Conservation (phyloP, 2,888 invertebrate genomes). For the Rotaria socialis region DNA sequence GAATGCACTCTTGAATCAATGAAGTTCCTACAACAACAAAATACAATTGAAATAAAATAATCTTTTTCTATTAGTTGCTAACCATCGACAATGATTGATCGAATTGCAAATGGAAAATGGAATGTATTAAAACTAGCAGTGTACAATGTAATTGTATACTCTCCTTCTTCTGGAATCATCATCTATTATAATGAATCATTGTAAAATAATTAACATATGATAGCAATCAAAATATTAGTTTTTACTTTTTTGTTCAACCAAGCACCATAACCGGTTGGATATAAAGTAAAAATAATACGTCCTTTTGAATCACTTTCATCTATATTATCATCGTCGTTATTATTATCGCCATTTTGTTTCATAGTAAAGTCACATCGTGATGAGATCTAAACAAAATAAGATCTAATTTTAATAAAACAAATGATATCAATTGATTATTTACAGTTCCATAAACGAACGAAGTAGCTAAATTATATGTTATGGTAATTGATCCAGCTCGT, state of each 20-base stretch:
- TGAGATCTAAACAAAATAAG: neutral
- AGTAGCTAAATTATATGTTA: neutral
- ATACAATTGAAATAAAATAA: too few species aligned
- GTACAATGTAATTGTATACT: neutral
- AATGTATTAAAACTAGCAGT: neutral
- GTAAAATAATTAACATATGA: neutral
- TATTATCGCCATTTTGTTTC: neutral
- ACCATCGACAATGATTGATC: constrained; percentile 2
- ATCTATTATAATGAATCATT: neutral
- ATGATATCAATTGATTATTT: neutral
- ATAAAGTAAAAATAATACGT: neutral
- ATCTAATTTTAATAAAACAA: neutral
- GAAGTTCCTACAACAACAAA: neutral
- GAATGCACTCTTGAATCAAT: neutral
- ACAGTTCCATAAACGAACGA: neutral
- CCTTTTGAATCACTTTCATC: neutral
- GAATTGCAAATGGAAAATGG: constrained; percentile 17
- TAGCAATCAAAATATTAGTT: neutral
- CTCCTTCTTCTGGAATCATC: neutral
- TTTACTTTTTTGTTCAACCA: neutral
- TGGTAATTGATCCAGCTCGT: neutral
- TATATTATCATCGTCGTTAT: neutral
- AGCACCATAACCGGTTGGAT: neutral
- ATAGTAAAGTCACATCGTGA: neutral
- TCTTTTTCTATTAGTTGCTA: neutral